phyloP scores from a whole-genome alignment of 1,140 invertebrate species.

The Drosophila ercepeae region DNA sequence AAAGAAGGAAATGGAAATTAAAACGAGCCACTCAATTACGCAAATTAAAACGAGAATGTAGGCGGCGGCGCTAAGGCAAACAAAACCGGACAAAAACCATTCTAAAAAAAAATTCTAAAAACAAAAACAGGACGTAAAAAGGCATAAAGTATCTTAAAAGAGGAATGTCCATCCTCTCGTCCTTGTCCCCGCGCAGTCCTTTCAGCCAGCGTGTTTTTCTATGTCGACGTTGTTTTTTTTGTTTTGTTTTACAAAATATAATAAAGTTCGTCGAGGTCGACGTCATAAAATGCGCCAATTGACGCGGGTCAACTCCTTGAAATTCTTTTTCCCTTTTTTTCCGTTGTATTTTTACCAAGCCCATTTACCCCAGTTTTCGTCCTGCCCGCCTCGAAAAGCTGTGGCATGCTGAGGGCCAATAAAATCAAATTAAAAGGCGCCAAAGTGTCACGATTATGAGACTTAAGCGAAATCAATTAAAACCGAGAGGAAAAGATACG shows the following conservation, averaged over 20 bases:
- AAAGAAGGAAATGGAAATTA: constrained; percentile 58
- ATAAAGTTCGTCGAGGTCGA: constrained; percentile 69
- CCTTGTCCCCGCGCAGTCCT: neutral
- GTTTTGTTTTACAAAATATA: constrained; percentile 59
- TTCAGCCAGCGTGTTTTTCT: constrained; percentile 1
- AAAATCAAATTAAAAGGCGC: constrained; percentile 82
- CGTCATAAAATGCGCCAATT: constrained; percentile 74
- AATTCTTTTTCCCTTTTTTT: constrained; percentile 4
- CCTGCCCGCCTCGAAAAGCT: neutral
- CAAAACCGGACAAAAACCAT: constrained; percentile 23
- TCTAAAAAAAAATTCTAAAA: constrained; percentile 19
- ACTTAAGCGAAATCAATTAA: constrained; percentile 81
- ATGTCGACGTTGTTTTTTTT: constrained; percentile 22
- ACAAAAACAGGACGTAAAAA: constrained; percentile 28
- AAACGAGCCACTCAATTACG: constrained; percentile 80
- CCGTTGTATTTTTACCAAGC: neutral
- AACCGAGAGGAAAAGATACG: constrained; percentile 10
- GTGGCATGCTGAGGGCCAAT: constrained; percentile 74
- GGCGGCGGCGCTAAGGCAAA: constrained; percentile 59
- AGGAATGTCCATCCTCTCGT: constrained; percentile 40
- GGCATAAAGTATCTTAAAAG: constrained; percentile 50
- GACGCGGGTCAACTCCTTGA: constrained; percentile 63
- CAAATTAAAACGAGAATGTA: constrained; percentile 78
- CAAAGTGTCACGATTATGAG: constrained; percentile 81
- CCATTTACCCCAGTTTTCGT: neutral